Evolutionary conservation across 2,113 vertebrate genomes (phyloP), one percentile per base, ranked within the genome.

Genomic region (Cariama cristata): DNA sequence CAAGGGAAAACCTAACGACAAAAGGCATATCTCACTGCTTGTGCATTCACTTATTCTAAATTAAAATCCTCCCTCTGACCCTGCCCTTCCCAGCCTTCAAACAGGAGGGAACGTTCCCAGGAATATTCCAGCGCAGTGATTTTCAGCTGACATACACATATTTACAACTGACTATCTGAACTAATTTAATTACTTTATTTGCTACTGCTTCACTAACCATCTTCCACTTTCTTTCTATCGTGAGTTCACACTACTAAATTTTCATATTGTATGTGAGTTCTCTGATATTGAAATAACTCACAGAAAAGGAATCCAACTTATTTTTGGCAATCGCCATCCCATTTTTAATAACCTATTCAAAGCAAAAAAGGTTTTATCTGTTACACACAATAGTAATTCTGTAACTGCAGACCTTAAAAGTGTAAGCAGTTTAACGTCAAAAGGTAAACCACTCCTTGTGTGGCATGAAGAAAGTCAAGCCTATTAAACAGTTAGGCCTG

Each of bases 181-280:
- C 23, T 17, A n/a, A 32, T 40, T 52, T 19, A 21, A 63, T 45
- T 18, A 28, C 22, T 64, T 91, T 14, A 52, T 79, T 59, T 79
- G 66, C 23, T 28, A 8, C 28, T 33, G 15, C 38, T 80, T 67
- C 60, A 84, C 44, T 18, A 76, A 63, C 42, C 49, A 53, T 42
- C 47, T 89, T 32, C 53, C 45, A 24, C 77, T 84, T 87, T n/a
- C 60, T 38, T 88, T 64, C 10, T 20, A 81, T 66, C 60, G 14
- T 30, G 12, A 40, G 20, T 75, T 81, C 76, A 56, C 69, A 49
- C 35, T 33, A 32, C 52, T 8, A 7, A 5, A 23, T 42, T 82
- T 88, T 50, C 55, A 11, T 2, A 27, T 7, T 3, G 2, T 9
- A 11, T 1, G 1, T 2, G 7, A 88, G 27, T 3, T 67, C 81